Base-by-base conservation (phyloP, 2,797 vertebrate species). In the Euthynnus affinis region DNA sequence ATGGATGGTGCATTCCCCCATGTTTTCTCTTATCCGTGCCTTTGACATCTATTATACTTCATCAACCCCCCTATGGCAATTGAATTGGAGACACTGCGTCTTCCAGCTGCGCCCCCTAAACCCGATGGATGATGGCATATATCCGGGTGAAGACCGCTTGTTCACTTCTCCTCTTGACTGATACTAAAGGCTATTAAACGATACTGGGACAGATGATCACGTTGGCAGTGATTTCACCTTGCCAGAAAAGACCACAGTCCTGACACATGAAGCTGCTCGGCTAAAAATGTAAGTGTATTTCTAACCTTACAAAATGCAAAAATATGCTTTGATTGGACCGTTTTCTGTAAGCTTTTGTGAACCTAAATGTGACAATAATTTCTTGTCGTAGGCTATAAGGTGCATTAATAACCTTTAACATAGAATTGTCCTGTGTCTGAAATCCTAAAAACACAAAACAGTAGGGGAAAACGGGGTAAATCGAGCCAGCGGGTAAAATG, bases 51-150 rank as follows among this genome's bases (percentile, higher is more conserved):
- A 68, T 85, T 78, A 71, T 29, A 48, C 63, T 65, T 40, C 64
- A 34, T 58, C 62, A 58, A 9, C 53, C 42, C 57, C 57, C 65
- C 48, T 27, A 61, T 55, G 46, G 49, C 59, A 89, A 88, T 81
- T 86, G 75, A 85, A 91, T 91, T 85, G 55, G 51, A 87, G 59
- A 70, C 80, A 66, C 34, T 57, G 40, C 76, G 37, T 87, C 81
- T 82, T 86, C 75, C 91, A 91, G 90, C 84, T 92, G 90, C 66
- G 87, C 89, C 88, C 44, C 71, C n/a, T 53, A 22, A 78, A 62
- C 61, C 73, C 64, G 48, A 81, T 67, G 62, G 79, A 84, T 90
- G 78, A 74, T 59, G 69, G 78, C 59, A 70, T 77, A 65, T 69
- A 57, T 82, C 71, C 64, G 72, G 67, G 34, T 78, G 62, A 78